Percentiles rank a stretch among this genome's conserved stretches.
phyloP scores from a whole-genome alignment of 2,797 vertebrate genomes.

The Chaenodraco wilsoni region DNA sequence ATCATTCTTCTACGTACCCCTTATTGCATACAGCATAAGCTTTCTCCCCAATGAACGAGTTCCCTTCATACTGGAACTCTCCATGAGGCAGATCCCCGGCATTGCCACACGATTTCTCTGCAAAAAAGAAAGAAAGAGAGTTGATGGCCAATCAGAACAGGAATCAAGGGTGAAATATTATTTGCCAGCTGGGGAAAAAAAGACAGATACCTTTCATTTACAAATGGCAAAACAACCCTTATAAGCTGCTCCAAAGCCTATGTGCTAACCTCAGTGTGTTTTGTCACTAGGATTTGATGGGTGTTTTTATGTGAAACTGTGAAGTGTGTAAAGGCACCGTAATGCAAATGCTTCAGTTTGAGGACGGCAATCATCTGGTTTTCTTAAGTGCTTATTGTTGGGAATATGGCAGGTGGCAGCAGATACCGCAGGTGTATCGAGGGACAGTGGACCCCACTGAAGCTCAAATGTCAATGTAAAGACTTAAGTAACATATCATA shows the following conservation, averaged over 20 bases:
- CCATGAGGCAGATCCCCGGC: slow-evolving; percentile 72
- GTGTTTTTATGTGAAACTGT: not conserved
- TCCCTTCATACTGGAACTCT: slow-evolving; percentile 51
- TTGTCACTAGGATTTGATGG: not conserved
- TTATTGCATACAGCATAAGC: slow-evolving; percentile 67
- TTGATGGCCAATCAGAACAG: not conserved
- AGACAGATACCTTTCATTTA: not conserved
- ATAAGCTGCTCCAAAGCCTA: not conserved
- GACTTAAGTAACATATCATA: not conserved
- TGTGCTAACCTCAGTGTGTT: not conserved
- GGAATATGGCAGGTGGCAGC: slow-evolving; percentile 36
- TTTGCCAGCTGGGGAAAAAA: not conserved
- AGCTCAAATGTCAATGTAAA: slow-evolving; percentile 75
- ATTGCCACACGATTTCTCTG: slow-evolving; percentile 72
- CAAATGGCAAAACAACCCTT: slow-evolving; percentile 5
- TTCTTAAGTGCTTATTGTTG: too few relatives aligned
- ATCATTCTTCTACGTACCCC: slow-evolving; percentile 63
- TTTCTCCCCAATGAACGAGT: slow-evolving; percentile 43
- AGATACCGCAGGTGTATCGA: slow-evolving; percentile 48
- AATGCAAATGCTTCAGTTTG: too few relatives aligned
- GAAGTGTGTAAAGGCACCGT: not conserved
- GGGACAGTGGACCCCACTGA: slow-evolving; percentile 65
- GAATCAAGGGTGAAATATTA: not conserved
- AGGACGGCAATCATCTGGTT: not conserved
- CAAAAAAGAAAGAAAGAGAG: not conserved